Base-by-base conservation (phyloP, 2,113 vertebrate species). In the Chionodraco myersi region DNA sequence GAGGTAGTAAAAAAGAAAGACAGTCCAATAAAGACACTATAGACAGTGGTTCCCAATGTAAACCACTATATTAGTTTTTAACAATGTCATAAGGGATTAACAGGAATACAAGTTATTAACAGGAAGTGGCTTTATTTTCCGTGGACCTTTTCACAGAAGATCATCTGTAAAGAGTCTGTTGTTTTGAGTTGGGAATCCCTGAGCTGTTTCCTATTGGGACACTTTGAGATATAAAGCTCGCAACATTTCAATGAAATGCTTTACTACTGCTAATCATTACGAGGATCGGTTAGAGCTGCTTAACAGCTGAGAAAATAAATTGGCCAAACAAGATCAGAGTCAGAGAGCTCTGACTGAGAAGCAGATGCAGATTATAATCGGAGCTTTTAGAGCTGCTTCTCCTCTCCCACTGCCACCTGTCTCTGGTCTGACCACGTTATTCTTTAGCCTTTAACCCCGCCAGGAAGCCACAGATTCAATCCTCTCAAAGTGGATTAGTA, bases 401-500 rank as follows among this genome's bases (percentile, higher is more conserved):
- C 86, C 70, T 79, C 53, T 74, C 49, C 47, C 41, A 72, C 64
- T 49, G 9, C 72, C 84, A 86, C 77, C 84, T 83, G 86, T 77
- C 73, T 65, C 60, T 11, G 12, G 65, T 75, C 69, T 36, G 56
- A 60, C 66, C 63, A 56, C 70, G 83, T 79, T 78, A 86, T 91
- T 79, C 58, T 86, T 89, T 56, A 85, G 82, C 69, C 75, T 60
- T 84, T 68, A 54, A 52, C 64, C 75, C 45, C 62, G 26, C 10
- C 41, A 16, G 36, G 66, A 64, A 75, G 76, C 52, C 63, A 49
- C 73, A 59, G 70, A 80, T 77, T 88, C 82, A 85, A 87, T 90
- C 90, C 91, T 81, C 86, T 91, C 88, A 84, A 48, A 61, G 59
- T 53, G 87, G 89, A 92, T 93, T 92, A 92, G 77, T 71, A 67